These are phyloP conservation scores for Ptiloglossa arizonensis DNA, from an alignment of 1,140 invertebrate genomes.

Conservation along the genomic window DNA sequence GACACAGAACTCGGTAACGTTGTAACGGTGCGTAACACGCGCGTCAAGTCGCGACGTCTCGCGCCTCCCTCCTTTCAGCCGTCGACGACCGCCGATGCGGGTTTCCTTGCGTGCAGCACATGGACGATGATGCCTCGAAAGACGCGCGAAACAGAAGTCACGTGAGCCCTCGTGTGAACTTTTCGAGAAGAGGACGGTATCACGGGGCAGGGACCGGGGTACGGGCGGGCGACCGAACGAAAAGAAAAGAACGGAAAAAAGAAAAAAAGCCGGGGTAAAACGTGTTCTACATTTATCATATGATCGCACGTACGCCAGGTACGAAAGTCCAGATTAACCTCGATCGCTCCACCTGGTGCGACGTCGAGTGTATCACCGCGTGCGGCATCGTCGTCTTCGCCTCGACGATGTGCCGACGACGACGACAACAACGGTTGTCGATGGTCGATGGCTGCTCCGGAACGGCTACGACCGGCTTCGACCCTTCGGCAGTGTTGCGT, in stretches of 20 bases:
- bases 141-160: conserved; percentile 33
- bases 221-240: conserved; percentile 23
- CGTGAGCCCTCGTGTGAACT: background rate
- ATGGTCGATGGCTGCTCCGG: background rate
- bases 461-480: background rate
- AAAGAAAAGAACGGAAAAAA: conserved; percentile 58
- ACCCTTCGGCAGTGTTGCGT: background rate
- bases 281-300: conserved; percentile 79
- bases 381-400: conserved; percentile 54
- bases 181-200: background rate
- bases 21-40: background rate
- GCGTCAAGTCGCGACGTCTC: conserved; percentile 23
- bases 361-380: conserved; percentile 46
- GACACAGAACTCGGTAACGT: background rate
- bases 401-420: conserved; percentile 39
- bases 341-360: conserved; percentile 34
- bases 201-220: background rate
- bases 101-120: conserved; percentile 28
- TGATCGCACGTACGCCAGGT: conserved; percentile 53
- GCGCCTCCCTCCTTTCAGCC: conserved; percentile 28
- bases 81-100: conserved; percentile 25
- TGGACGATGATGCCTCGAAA: conserved; percentile 25
- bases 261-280: conserved; percentile 64
- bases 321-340: conserved; percentile 54
- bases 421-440: background rate